These are phyloP conservation scores for Daphoenositta chrysoptera DNA, from an alignment of 2,113 vertebrate genomes.

Conservation along the genomic window DNA sequence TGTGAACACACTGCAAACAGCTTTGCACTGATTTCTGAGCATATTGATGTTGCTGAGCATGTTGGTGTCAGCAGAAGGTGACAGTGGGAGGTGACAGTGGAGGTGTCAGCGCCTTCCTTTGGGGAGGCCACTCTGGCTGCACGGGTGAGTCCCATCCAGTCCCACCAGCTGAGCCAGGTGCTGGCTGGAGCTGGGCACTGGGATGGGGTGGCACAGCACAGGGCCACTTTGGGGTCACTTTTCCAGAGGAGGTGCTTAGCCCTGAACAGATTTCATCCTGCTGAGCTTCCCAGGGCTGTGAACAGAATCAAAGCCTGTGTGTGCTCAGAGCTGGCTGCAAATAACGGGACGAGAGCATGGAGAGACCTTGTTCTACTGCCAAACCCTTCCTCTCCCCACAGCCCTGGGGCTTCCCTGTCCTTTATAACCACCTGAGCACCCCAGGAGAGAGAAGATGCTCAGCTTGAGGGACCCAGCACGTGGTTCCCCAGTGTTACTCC, in stretches of 20 bases:
- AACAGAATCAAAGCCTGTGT: background rate
- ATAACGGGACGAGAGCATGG: background rate
- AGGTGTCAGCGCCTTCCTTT: background rate
- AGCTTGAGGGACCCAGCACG: background rate
- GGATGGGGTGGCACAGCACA: background rate
- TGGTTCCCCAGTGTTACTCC: accelerated
- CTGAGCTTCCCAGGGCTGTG: background rate
- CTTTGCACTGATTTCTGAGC: background rate
- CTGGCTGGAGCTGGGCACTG: background rate
- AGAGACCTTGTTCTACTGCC: background rate
- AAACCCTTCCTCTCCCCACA: background rate
- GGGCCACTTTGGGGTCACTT: accelerated
- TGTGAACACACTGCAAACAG: background rate
- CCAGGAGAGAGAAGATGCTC: background rate
- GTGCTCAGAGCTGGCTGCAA: background rate
- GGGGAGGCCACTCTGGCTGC: background rate
- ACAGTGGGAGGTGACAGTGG: background rate
- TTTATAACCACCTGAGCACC: accelerated
- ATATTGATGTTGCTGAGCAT: background rate
- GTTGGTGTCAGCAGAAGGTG: background rate
- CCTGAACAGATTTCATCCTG: background rate
- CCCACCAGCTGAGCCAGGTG: background rate
- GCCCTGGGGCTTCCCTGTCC: background rate
- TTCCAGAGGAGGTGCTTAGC: background rate
- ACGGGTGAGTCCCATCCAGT: background rate